phyloP scores from a whole-genome alignment of 2,888 invertebrate genomes.

The Xylophagus ater region DNA sequence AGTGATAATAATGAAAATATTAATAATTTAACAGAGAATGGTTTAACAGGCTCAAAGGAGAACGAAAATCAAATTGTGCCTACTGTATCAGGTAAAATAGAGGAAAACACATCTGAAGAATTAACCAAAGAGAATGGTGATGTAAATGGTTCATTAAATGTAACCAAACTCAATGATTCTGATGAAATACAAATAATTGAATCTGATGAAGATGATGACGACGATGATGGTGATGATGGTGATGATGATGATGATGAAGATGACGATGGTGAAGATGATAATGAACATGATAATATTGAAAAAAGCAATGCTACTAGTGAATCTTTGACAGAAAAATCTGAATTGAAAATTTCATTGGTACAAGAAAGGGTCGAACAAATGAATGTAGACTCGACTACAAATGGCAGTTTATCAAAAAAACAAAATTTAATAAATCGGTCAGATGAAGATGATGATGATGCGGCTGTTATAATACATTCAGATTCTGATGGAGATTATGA shows the following conservation, averaged over 20 bases:
- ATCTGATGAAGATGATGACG: constrained; percentile 17
- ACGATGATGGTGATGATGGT: constrained; percentile 12
- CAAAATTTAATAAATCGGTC: not conserved
- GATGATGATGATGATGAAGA: constrained; percentile 22
- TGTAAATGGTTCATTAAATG: constrained; percentile 5
- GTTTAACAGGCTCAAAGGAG: too few relatives aligned
- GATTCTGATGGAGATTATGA: constrained; percentile 34
- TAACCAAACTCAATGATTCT: constrained; percentile 2
- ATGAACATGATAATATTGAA: constrained; percentile 11
- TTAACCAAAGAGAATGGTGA: constrained; percentile 12
- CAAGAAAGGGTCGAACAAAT: constrained; percentile 16
- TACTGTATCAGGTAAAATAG: not conserved
- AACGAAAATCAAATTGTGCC: not conserved
- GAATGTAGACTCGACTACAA: constrained; percentile 16
- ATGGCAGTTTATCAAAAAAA: constrained; percentile 3
- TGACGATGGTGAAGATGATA: constrained; percentile 22
- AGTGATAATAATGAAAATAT: not conserved
- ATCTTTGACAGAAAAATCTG: constrained; percentile 16
- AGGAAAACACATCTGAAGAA: too few relatives aligned
- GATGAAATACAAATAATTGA: constrained; percentile 19
- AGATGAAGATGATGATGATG: constrained; percentile 20
- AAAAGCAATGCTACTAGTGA: constrained; percentile 1
- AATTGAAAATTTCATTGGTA: constrained; percentile 8
- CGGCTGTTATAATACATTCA: constrained; percentile 40
- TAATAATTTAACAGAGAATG: too few relatives aligned